Evolutionary conservation across 2,113 vertebrate genomes (phyloP).

Genomic region (Bettongia penicillata): DNA sequence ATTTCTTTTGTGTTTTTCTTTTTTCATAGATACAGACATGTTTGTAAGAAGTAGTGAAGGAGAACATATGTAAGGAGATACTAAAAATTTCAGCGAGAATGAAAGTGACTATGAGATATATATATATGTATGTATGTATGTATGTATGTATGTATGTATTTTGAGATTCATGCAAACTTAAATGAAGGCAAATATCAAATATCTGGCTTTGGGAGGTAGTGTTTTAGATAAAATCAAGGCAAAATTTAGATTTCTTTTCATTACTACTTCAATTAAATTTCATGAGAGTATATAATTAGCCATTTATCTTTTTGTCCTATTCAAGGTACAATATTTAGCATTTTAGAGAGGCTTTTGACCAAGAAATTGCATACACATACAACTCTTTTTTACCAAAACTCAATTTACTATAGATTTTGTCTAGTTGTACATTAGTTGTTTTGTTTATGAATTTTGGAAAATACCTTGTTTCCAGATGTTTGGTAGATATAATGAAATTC

Average conservation of each 20-base stretch:
- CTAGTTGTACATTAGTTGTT: conserved; percentile 5
- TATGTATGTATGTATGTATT: too few species aligned
- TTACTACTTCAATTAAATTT: background rate
- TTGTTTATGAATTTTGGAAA: conserved; percentile 51
- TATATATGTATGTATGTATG: too few species aligned
- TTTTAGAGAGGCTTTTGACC: background rate
- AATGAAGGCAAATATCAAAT: background rate
- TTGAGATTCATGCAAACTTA: background rate
- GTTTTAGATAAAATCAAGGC: background rate
- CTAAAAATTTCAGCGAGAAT: background rate
- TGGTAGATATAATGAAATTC: conserved; percentile 36
- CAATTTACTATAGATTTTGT: background rate
- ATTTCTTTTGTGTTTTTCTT: background rate
- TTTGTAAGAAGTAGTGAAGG: background rate
- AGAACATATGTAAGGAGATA: background rate
- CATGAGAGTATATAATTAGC: background rate
- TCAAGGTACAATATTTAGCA: background rate
- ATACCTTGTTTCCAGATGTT: conserved; percentile 29
- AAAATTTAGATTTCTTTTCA: background rate
- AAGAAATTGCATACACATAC: background rate
- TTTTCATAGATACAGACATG: background rate
- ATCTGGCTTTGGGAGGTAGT: background rate
- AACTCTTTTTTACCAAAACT: background rate
- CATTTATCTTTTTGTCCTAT: background rate
- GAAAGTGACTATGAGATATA: background rate